Evolutionary conservation across 2,113 vertebrate genomes (phyloP), one percentile per base, ranked within the genome.

Genomic region (Chrysemys picta): DNA sequence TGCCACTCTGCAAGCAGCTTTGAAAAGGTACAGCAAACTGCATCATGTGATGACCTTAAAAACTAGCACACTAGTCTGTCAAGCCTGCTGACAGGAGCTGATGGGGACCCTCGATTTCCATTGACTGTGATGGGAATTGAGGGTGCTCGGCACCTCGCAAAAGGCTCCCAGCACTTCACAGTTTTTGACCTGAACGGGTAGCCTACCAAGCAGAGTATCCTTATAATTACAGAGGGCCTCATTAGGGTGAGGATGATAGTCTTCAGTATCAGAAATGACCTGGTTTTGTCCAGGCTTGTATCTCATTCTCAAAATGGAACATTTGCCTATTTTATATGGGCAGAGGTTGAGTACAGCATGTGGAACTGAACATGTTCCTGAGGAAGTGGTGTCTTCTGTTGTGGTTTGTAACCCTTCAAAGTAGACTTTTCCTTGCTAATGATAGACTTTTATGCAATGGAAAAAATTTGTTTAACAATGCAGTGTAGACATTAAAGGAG

Each of bases 161-260:
- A 38, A 75, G 21, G 38, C 0, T 0, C 42, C 10, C 0, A 0
- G 5, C 50, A 38, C 29, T 19, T 78, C 31, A 38, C 5, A 2
- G 24, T 10, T 42, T 29, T 38, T 45, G 79, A 11, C 5, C 29
- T 59, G 50, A 29, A 38, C 13, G 22, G 6, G 80, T 24, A 25
- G 17, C 21, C 50, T 24, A 24, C 10, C 29, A 47, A 89, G 82
- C 56, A 79, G 56, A 80, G 4, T 2, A 4, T 49, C 47, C 62
- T 42, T 35, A 3, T 72, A 24, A 53, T n/a, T 83, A 27, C 5
- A 4, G 8, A 22, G 27, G 12, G 10, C 12, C 10, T 2, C 11
- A 50, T 72, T 84, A 49, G 29, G 49, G 10, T 57, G 57, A 52
- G 27, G 42, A 80, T n/a, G 45, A 5, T 24, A 52, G 35, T 52